Evolutionary conservation across 2,113 vertebrate genomes (phyloP).

Genomic region (Grantiella picta): DNA sequence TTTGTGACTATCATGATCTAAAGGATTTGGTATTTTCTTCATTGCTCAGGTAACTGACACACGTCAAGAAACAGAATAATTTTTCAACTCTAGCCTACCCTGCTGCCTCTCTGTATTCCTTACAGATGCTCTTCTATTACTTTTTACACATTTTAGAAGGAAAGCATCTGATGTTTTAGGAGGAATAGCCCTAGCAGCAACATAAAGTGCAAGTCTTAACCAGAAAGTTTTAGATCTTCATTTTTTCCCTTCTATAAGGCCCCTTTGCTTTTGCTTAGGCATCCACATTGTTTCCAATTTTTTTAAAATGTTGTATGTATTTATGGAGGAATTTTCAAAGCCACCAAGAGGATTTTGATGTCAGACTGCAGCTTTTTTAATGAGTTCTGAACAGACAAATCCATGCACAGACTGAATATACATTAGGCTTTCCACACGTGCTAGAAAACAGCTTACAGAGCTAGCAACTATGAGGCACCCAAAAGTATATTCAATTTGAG

Average conservation of each 20-base stretch:
- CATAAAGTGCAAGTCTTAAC: not conserved
- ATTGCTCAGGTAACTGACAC: not conserved
- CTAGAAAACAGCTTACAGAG: not conserved
- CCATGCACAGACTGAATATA: not conserved
- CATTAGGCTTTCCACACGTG: not conserved
- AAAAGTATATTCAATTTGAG: not conserved
- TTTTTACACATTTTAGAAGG: not conserved
- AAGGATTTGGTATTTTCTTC: not conserved
- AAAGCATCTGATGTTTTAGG: not conserved
- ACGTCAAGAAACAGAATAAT: not conserved
- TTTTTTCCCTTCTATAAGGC: not conserved
- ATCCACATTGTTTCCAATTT: not conserved
- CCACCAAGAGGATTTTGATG: not conserved
- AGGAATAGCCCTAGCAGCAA: not conserved
- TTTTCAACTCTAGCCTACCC: not conserved
- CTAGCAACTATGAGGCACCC: not conserved
- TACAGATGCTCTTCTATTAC: not conserved
- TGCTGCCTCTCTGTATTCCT: not conserved
- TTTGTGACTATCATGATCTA: not conserved
- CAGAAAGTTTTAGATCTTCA: not conserved
- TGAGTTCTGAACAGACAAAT: not conserved
- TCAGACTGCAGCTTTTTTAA: not conserved
- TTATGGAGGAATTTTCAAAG: conserved; percentile 33
- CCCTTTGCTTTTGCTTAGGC: not conserved
- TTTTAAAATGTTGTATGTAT: not conserved